Base-by-base conservation (phyloP, 2,797 vertebrate species). In the Varecia variegata region DNA sequence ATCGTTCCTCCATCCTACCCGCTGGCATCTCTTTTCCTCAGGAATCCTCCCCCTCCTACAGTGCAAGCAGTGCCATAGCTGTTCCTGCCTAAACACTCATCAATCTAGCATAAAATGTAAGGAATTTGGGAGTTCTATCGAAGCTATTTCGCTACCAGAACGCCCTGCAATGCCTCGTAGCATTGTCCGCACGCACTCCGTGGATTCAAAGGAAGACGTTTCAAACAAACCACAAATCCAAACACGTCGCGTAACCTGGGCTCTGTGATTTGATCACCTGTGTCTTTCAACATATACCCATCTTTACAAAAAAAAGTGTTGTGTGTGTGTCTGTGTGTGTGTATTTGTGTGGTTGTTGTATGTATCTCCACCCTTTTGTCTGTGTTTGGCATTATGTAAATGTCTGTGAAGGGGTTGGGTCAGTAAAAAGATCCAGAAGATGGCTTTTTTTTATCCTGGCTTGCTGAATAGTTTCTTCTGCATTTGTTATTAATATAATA, bases 201-300 rank as follows among this genome's bases (percentile, higher is more conserved):
- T 9, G 3, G 14, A 14, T 1, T 21, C 30, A 43, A 58, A 25
- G 4, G 45, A 81, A 18, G 43, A 7, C 3, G 0, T 0, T 12
- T 0, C 1, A 0, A 2, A 4, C 11, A 83, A 1, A 74, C 0
- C 43, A 21, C 74, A 45, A 0, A 10, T 60, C 32, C 87, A 92
- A 14, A 23, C 14, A 0, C 94, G 71, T 4, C 95, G 43, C 2
- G 94, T 98, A 11, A 97, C 97, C 65, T 97, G 97, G 97, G 93
- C 96, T 47, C 0, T 97, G 0, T 96, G 81, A 97, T 7, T 32
- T 23, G 8, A 76, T 23, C 18, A 1, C 3, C 0, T 32, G 30
- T 20, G 10, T 38, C 25, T 17, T 74, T 70, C 47, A 23, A 2
- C 47, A 2, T 6, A 1, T 21, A 21, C 38, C 60, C 58, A 56